Conservation (phyloP, 2,797 vertebrate genomes). For the Chlorospingus flavigularis region DNA sequence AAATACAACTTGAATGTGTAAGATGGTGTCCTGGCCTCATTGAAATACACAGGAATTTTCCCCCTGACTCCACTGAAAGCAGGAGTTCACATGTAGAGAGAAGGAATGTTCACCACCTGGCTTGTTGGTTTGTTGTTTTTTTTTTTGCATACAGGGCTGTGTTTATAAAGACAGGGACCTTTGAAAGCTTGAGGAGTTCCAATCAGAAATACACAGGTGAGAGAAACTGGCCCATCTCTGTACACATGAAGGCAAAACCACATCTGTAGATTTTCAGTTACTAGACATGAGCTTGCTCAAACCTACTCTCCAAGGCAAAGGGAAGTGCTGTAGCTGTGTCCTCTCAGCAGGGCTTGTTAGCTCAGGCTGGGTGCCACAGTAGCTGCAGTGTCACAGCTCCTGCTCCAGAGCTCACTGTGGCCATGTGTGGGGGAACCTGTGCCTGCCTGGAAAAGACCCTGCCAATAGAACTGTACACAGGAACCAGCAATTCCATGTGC, state of each 20-base stretch:
- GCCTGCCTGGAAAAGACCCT: not conserved
- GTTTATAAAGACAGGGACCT: not conserved
- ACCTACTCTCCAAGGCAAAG: not conserved
- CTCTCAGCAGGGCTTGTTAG: not conserved
- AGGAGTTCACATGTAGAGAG: not conserved
- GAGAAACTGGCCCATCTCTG: not conserved
- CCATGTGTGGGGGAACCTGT: not conserved
- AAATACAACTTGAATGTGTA: not conserved
- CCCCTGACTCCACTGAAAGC: not conserved
- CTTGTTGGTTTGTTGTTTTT: not conserved
- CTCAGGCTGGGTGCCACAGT: not conserved
- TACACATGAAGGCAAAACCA: not conserved
- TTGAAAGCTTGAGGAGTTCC: not conserved
- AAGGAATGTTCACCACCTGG: not conserved
- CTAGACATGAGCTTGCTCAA: not conserved
- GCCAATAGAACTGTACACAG: rapidly evolving
- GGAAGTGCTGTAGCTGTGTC: not conserved
- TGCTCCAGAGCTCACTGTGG: not conserved
- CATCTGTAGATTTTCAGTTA: not conserved
- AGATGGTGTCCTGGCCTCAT: not conserved
- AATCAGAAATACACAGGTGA: not conserved
- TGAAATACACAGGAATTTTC: not conserved
- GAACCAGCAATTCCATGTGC: not conserved
- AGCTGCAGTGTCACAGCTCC: not conserved
- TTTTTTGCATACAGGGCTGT: not conserved